Conservation (phyloP, 2,113 vertebrate species). For the Tricholaema leucomelas region DNA sequence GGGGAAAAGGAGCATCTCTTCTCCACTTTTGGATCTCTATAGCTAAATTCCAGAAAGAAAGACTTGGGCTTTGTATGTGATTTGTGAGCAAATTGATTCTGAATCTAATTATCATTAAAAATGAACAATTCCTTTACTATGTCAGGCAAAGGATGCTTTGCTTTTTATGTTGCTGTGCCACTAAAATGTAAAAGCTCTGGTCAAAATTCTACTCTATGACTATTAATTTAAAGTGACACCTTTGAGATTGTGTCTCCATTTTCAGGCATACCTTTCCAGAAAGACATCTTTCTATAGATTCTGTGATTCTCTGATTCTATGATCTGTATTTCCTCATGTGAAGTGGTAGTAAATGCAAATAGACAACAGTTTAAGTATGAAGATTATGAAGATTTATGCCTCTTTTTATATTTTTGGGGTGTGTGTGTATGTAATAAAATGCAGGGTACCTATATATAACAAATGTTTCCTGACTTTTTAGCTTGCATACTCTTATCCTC, state of each 20-base stretch:
- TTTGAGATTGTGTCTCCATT: background rate
- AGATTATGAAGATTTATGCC: background rate
- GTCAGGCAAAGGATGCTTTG: background rate
- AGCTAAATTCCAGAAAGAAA: background rate
- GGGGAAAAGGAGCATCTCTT: background rate
- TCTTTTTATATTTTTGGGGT: no score
- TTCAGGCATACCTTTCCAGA: background rate
- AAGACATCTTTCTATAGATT: no score
- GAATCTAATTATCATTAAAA: background rate
- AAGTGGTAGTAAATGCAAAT: background rate
- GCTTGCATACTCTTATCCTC: no score
- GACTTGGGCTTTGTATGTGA: background rate
- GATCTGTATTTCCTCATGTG: background rate
- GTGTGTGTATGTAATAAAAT: background rate
- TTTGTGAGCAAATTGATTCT: background rate
- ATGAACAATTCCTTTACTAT: background rate
- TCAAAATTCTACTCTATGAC: background rate
- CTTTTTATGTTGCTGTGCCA: background rate
- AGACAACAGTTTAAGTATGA: background rate
- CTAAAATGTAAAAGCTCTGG: background rate
- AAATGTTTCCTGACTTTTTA: background rate
- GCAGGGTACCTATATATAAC: rapidly evolving
- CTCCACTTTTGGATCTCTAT: background rate
- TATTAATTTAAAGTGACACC: background rate
- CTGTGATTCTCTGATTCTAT: no score